phyloP scores from a whole-genome alignment of 1,140 invertebrate genomes.

The Drosophila trapezifrons region DNA sequence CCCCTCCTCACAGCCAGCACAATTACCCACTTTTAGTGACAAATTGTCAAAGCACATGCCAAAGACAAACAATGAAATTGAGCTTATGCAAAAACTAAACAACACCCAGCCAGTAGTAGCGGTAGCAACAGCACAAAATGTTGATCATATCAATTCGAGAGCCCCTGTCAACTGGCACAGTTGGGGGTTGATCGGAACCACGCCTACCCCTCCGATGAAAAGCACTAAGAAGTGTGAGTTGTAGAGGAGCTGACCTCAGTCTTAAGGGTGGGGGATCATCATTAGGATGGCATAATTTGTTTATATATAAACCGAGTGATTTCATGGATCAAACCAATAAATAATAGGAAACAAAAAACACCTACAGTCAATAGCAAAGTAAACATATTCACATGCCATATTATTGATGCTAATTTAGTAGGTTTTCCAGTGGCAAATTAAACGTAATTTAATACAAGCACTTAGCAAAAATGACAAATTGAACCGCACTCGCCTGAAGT shows the following conservation, averaged over 20 bases:
- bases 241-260: constrained; percentile 24
- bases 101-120: constrained; percentile 21
- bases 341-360: constrained; percentile 34
- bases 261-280: background rate
- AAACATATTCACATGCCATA: constrained; percentile 59
- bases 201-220: constrained; percentile 8
- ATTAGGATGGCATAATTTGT: constrained; percentile 73
- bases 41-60: constrained; percentile 76
- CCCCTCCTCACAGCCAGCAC: constrained; percentile 14
- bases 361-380: constrained; percentile 23
- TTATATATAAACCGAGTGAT: constrained; percentile 77
- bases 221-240: constrained; percentile 57
- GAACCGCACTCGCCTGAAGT: constrained; percentile 20
- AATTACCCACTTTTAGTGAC: constrained; percentile 61
- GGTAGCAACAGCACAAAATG: constrained; percentile 35
- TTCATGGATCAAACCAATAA: constrained; percentile 57
- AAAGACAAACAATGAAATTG: constrained; percentile 77
- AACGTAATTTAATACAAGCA: constrained; percentile 76
- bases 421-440: constrained; percentile 55
- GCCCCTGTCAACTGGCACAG: constrained; percentile 72
- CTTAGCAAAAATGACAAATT: constrained; percentile 72
- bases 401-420: constrained; percentile 45
- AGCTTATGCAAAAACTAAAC: constrained; percentile 55
- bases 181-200: constrained; percentile 41
- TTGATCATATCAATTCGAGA: constrained; percentile 80